Base-by-base conservation (phyloP, 53 echinoderm and acorn worm species). In the Patiria pectinifera region DNA sequence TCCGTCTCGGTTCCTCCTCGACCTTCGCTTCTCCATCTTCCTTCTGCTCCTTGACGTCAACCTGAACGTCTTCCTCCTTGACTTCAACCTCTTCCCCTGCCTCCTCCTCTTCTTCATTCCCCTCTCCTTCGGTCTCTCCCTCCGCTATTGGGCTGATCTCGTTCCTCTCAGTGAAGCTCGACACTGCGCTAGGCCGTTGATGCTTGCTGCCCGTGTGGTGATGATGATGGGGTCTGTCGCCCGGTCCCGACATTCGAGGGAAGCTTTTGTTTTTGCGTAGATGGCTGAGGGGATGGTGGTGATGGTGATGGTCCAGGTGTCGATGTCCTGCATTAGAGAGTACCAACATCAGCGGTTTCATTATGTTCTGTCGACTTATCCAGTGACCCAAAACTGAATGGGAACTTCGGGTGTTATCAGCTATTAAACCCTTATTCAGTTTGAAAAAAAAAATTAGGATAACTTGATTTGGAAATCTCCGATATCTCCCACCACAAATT, bases 131-230 rank as follows among this genome's bases (percentile, higher is more conserved):
- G 18, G 48, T 81, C 15, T 90, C 90, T n/a, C 90, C 90, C 81
- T 90, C 90, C 11, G 90, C 80, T 80, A 90, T 90, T 23, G 90
- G 90, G 48, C 80, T 48, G 70, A 90, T 80, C 81, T 90, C 90
- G 45, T 69, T 19, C 23, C 69, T 79, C 58, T 90, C 90, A 19
- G 78, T 23, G 47, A 90, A 81, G 45, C 90, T 81, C 11, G 21
- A 3, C 66, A 48, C 44, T 19, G 69, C n/a, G 7, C 79, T 16
- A 11, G 35, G 44, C 3, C 71, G 78, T 43, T 80, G 69, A 18
- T 79, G 80, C 80, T 45, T 80, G n/a, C 63, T 10, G 22, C 59
- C 45, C 45, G 78, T 11, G 86, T 74, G 87, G 16, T 86, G 74
- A 75, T 76, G 87, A 13, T 86, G 86, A 12, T 89, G 89, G 2